Conservation (phyloP, 2,888 invertebrate species). For the Desoria tigrina region DNA sequence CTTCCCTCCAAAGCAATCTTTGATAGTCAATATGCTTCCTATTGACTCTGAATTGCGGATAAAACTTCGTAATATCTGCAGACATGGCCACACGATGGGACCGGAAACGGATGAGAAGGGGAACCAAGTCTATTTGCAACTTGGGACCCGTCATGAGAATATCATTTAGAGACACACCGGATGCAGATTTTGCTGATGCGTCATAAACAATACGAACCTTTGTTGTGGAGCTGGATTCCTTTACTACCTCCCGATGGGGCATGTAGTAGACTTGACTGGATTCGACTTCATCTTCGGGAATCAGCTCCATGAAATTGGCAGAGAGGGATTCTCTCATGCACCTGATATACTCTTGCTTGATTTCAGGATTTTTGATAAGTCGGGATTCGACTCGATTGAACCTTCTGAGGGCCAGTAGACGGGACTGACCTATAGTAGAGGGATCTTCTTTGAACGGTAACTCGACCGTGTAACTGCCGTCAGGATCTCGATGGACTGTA, state of each 20-base stretch:
- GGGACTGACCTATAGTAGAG: no score
- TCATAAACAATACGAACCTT: slow-evolving; percentile 55
- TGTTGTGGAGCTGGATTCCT: slow-evolving; percentile 50
- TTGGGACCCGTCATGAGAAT: slow-evolving; percentile 52
- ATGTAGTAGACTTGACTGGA: slow-evolving; percentile 41
- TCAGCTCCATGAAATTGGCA: no score
- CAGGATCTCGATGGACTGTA: no score
- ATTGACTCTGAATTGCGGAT: slow-evolving; percentile 52
- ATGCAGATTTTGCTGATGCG: slow-evolving; percentile 52
- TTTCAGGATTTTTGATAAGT: no score
- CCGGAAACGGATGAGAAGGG: slow-evolving; percentile 54
- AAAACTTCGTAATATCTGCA: slow-evolving; percentile 55
- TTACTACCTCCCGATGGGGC: slow-evolving; percentile 54
- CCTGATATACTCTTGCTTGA: no score
- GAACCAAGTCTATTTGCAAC: slow-evolving; percentile 52
- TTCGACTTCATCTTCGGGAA: no score
- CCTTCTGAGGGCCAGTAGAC: no score
- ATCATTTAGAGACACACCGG: slow-evolving; percentile 53
- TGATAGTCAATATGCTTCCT: slow-evolving; percentile 49
- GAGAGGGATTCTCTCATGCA: no score
- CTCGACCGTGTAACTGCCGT: no score
- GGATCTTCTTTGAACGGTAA: no score
- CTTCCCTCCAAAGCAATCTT: slow-evolving; percentile 51
- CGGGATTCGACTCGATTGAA: no score
- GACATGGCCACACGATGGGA: slow-evolving; percentile 48